Percentiles rank a stretch among this genome's conserved stretches.
phyloP scores from a whole-genome alignment of 1,140 invertebrate genomes.

The Bombus confusus region DNA sequence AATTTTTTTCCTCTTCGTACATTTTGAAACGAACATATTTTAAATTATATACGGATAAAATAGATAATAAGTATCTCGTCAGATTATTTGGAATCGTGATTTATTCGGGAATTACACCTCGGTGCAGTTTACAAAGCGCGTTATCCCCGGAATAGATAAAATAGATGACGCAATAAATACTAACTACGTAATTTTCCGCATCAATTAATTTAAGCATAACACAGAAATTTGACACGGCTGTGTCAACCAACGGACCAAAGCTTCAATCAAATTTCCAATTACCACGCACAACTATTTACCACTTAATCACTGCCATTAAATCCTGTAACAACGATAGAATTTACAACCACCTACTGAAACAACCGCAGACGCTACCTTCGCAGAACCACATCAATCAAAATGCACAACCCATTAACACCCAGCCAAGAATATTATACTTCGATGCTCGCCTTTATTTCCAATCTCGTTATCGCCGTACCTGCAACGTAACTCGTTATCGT shows the following conservation, averaged over 20 bases:
- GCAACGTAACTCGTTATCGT: background rate
- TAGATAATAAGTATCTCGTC: too few species aligned
- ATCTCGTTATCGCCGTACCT: background rate
- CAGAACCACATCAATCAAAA: slow-evolving; percentile 15
- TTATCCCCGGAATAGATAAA: background rate
- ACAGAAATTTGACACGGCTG: too few species aligned
- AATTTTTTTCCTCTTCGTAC: background rate
- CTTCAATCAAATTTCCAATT: slow-evolving; percentile 8
- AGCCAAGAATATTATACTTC: background rate
- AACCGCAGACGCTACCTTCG: background rate
- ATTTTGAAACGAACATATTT: background rate
- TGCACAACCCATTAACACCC: background rate
- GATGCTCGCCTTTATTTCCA: background rate
- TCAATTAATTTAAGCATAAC: background rate
- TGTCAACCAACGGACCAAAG: background rate
- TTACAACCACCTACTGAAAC: background rate
- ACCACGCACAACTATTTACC: slow-evolving; percentile 7
- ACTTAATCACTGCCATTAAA: background rate
- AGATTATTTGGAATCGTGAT: background rate
- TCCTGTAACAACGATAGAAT: background rate
- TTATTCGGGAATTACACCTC: background rate
- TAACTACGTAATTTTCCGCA: background rate
- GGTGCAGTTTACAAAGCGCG: background rate
- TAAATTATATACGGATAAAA: too few species aligned
- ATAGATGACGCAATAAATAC: background rate